Percentiles rank a stretch among this genome's conserved stretches.
Conservation (phyloP, 1,140 invertebrate genomes). For the Brachionus rubens region DNA sequence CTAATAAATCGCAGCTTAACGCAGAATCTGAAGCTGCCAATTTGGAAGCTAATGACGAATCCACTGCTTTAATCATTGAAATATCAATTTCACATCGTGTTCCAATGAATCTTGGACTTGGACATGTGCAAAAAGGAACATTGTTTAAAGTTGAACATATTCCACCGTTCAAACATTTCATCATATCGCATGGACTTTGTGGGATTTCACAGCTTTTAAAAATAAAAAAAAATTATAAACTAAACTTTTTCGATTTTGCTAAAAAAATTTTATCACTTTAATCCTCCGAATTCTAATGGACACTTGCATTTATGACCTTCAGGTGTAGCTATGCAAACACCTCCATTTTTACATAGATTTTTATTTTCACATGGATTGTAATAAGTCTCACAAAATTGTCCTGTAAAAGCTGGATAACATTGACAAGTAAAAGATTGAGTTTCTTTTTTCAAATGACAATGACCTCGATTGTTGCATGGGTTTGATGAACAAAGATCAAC, state of each 20-base stretch:
- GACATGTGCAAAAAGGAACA: conserved; percentile 6
- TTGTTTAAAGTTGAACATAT: conserved; percentile 69
- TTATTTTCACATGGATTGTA: neutral
- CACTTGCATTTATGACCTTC: conserved; percentile 31
- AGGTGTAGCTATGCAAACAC: conserved; percentile 13
- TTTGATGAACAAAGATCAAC: conserved; percentile 17
- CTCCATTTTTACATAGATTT: conserved; percentile 41
- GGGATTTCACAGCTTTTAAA: conserved; percentile 2
- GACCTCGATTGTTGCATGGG: conserved; percentile 28
- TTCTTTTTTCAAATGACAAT: neutral
- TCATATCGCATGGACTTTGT: neutral
- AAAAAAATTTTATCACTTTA: neutral
- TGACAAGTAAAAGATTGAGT: neutral
- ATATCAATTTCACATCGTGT: conserved; percentile 43
- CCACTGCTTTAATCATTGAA: neutral
- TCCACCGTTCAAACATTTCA: conserved; percentile 80
- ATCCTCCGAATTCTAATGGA: neutral
- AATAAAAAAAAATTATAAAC: neutral
- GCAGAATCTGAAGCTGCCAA: neutral
- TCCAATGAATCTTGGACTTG: conserved; percentile 21
- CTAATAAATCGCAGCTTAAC: conserved; percentile 29
- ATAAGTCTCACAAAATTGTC: conserved; percentile 30
- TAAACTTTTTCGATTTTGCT: neutral
- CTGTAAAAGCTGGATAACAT: conserved; percentile 33
- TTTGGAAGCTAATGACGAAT: neutral